Percentiles rank a stretch among this genome's conserved stretches.
Conservation (phyloP, 2,888 invertebrate species). For the Calliphora vomitoria region DNA sequence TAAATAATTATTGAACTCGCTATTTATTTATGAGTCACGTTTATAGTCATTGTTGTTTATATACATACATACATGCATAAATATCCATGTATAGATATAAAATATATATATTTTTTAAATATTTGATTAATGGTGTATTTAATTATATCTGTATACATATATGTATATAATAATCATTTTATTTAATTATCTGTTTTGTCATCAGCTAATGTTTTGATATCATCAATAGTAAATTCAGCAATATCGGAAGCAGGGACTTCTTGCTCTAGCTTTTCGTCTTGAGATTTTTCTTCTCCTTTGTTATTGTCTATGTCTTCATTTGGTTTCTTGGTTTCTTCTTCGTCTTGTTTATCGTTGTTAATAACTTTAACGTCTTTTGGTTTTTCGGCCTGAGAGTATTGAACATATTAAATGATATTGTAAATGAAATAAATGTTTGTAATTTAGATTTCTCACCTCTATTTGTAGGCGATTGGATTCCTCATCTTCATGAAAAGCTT, state of each 20-base stretch:
- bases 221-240: constrained; percentile 76
- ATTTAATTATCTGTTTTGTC: constrained; percentile 23
- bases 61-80: background rate
- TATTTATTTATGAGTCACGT: background rate
- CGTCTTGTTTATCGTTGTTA: background rate
- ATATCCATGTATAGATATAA: background rate
- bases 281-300: background rate
- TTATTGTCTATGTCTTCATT: background rate
- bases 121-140: background rate
- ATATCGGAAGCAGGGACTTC: constrained; percentile 76
- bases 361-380: background rate
- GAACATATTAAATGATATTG: background rate
- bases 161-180: background rate
- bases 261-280: background rate
- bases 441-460: constrained; percentile 66
- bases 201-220: constrained; percentile 37
- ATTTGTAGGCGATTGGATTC: constrained; percentile 51
- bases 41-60: background rate
- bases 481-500: constrained; percentile 88
- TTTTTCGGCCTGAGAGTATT: constrained; percentile 9
- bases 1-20: background rate
- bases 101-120: background rate
- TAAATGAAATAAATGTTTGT: background rate
- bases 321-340: background rate
- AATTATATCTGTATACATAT: background rate